These are phyloP conservation scores for Galerucella calmariensis DNA, from an alignment of 2,888 invertebrate species.

Conservation along the genomic window DNA sequence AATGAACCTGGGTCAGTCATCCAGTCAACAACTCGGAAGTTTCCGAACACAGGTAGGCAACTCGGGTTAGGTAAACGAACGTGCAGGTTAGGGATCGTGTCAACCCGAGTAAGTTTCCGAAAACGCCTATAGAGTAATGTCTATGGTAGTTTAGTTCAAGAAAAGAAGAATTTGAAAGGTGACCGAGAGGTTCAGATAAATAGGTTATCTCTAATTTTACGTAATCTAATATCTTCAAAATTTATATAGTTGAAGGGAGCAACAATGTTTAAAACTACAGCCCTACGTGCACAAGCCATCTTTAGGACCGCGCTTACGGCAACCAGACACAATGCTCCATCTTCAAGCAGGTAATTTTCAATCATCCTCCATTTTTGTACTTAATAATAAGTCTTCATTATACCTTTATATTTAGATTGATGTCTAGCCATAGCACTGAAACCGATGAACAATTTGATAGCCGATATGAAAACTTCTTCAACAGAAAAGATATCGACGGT, in stretches of 20 bases:
- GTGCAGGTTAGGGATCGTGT: too few species aligned
- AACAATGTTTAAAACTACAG: slow-evolving; percentile 68
- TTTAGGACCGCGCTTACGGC: slow-evolving; percentile 57
- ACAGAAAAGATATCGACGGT: slow-evolving; percentile 87
- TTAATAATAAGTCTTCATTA: background rate
- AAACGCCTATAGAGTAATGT: too few species aligned
- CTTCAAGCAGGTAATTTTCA: slow-evolving; percentile 45
- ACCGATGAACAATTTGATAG: slow-evolving; percentile 88
- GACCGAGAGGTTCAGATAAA: background rate
- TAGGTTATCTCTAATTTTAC: slow-evolving; percentile 4
- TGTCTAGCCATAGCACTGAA: slow-evolving; percentile 69
- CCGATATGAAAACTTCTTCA: slow-evolving; percentile 85
- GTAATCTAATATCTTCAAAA: slow-evolving; percentile 5
- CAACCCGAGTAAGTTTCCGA: too few species aligned
- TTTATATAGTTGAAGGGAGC: slow-evolving; percentile 12
- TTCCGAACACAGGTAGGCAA: too few species aligned
- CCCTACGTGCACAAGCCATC: slow-evolving; percentile 63
- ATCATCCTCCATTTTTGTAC: background rate
- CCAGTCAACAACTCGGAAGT: too few species aligned
- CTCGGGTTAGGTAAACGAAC: too few species aligned
- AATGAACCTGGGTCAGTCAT: too few species aligned
- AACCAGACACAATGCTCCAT: slow-evolving; percentile 50
- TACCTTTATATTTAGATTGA: slow-evolving; percentile 45
- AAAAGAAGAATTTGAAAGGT: background rate
- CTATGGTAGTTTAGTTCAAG: background rate